Evolutionary conservation across 2,113 vertebrate species (phyloP), one percentile per base, ranked within the genome.

Genomic region (Indicator indicator): DNA sequence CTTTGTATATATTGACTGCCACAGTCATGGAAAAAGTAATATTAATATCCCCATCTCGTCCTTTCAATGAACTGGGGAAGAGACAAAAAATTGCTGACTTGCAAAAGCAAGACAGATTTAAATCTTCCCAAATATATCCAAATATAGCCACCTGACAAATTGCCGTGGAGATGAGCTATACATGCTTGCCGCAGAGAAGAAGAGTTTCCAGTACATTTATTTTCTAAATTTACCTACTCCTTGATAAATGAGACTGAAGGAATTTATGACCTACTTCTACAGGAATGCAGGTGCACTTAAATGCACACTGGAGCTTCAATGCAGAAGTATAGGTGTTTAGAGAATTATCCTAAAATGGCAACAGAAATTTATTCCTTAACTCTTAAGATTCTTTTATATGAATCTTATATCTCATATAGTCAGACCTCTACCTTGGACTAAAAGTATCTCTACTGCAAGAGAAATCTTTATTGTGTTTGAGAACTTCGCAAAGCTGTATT

Each of bases 251-350:
- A 78, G 30, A 72, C 56, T 68, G 52, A 59, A 86, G 59, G 67
- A 84, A 72, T 59, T 82, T 73, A 81, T 87, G 54, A 86, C 24
- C 46, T 70, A 87, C 40, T 87, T 96, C 63, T 80, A 28, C 87
- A 87, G 33, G 21, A 73, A 59, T 38, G 36, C 28, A 64, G n/a
- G 69, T 68, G 38, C 65, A 71, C 23, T 89, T 67, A 70, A 32
- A 14, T 33, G 32, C 64, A 24, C 18, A 6, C 6, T 18, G n/a
- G 56, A 89, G 24, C 6, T 64, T 70, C 52, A 83, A 16, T 79
- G 32, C 59, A 81, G 28, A 20, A 40, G 16, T 65, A 59, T 56
- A 78, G 83, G 67, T 77, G 0, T 89, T 87, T 76, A 68, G 60
- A 59, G 26, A 87, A 30, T 27, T 58, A 33, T 65, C 32, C n/a